Evolutionary conservation across 2,888 invertebrate species (phyloP), one percentile per base, ranked within the genome.

Genomic region (Cordilura impudica): DNA sequence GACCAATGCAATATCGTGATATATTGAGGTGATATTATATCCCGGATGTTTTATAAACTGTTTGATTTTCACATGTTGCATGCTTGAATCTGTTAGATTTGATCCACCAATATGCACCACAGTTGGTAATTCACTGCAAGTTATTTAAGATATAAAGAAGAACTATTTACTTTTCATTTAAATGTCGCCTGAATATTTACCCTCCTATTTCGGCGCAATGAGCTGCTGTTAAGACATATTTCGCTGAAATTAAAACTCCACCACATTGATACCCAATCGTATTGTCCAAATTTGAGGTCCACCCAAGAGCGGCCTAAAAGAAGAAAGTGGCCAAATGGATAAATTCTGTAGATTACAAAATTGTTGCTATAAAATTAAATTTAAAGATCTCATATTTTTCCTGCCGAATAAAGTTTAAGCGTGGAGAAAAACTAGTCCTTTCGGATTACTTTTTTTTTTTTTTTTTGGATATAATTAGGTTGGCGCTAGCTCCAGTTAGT

Each of bases 161-260:
- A n/a, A n/a, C n/a, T n/a, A n/a, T 14, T 26, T 10, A 21, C 21
- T 21, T 31, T 51, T 21, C 45, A 18, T 35, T 31, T 58, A 12
- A 4, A 63, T 56, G 19, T 8, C 0, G 14, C 3, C 53, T 18
- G 8, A 14, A 49, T 21, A 63, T 19, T 71, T 82, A 84, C 83
- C 83, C 83, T 16, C 81, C 83, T 12, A 83, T 63, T 6, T 76
- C 65, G 7, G 78, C 72, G 65, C 84, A 84, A 67, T 84, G 84
- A 3, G 83, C 84, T 8, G 84, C 84, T 4, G 84, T 84, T n/a
- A 84, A 51, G 0, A 84, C 81, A 65, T 79, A 84, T 71, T 45
- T 77, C 0, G 63, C 12, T 7, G 84, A 82, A 31, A 84, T 81
- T 26, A 84, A 70, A 2, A 75, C 81, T 4, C 84, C 83, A 5